Percentiles rank a stretch among this genome's conserved stretches.
Conservation (phyloP, 2,888 invertebrate species). For the Cryptosula pallasiana region DNA sequence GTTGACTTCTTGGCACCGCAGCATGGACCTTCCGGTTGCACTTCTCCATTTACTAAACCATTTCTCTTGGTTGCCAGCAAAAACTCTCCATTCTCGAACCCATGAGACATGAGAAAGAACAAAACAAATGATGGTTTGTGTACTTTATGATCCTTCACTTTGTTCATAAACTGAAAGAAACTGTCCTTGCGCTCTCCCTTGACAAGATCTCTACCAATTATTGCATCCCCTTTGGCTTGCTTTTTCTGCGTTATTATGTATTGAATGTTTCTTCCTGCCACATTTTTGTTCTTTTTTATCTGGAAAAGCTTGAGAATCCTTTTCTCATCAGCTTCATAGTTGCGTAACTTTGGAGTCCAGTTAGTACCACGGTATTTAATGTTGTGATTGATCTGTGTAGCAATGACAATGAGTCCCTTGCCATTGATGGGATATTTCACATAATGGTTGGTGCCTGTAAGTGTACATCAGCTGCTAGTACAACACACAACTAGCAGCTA, state of each 20-base stretch:
- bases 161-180: not conserved
- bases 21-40: not conserved
- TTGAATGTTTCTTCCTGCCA: not conserved
- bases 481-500: too few relatives aligned
- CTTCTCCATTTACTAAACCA: not conserved
- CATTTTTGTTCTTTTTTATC: not conserved
- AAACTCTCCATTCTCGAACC: not conserved
- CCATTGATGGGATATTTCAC: not conserved
- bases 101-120: not conserved
- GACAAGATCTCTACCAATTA: not conserved
- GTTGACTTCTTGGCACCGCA: not conserved
- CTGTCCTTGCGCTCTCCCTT: not conserved
- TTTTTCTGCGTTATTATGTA: not conserved
- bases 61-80: not conserved
- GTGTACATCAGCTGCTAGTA: too few relatives aligned
- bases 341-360: not conserved
- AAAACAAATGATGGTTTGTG: not conserved
- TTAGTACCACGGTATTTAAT: not conserved
- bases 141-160: not conserved
- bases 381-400: not conserved
- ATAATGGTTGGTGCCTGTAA: too few relatives aligned
- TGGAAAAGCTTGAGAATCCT: not conserved
- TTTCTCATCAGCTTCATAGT: not conserved
- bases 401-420: not conserved
- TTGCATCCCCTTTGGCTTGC: not conserved